Base-by-base conservation (phyloP, 2,797 vertebrate species). In the Psittacula echo region DNA sequence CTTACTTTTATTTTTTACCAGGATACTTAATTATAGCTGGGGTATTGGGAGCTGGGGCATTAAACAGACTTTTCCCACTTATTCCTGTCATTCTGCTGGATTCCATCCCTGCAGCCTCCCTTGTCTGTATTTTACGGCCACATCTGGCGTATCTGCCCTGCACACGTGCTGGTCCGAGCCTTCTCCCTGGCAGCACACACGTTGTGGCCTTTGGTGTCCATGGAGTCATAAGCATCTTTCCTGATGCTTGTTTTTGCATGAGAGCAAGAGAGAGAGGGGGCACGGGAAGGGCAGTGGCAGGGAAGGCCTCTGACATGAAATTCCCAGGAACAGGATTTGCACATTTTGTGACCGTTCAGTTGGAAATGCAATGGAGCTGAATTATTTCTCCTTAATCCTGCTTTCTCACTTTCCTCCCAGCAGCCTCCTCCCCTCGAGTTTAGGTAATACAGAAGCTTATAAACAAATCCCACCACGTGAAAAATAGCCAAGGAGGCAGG, bases 311-410 rank as follows among this genome's bases (percentile, higher is more conserved):
- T 82, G 81, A 82, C 88, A 62, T 3, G 11, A 61, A 95, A 93
- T 95, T 96, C 96, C 94, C 95, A 94, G 95, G 77, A 95, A 82
- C 11, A 17, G 96, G 95, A 96, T 97, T 96, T 97, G 90, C 96
- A 96, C 95, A 96, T 96, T 95, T 96, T 97, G 95, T 90, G 94
- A 87, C 89, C 1, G 80, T 96, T 96, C 85, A 94, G 94, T 90
- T 94, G 93, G 95, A 96, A 96, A 94, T 93, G 91, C 94, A 94
- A 89, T 0, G 30, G 86, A 94, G 77, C 88, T 94, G 95, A 96
- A 94, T 96, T 94, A 92, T 77, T 94, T 73, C 88, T 77, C 91
- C 90, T 94, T 97, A 95, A 96, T 96, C 95, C 95, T 77, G 86
- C 95, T 96, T 93, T 96, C 95, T 96, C 91, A 71, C 87, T 96